These are phyloP conservation scores for Microtus agrestis DNA, from an alignment of 2,797 vertebrate species.

Conservation along the genomic window DNA sequence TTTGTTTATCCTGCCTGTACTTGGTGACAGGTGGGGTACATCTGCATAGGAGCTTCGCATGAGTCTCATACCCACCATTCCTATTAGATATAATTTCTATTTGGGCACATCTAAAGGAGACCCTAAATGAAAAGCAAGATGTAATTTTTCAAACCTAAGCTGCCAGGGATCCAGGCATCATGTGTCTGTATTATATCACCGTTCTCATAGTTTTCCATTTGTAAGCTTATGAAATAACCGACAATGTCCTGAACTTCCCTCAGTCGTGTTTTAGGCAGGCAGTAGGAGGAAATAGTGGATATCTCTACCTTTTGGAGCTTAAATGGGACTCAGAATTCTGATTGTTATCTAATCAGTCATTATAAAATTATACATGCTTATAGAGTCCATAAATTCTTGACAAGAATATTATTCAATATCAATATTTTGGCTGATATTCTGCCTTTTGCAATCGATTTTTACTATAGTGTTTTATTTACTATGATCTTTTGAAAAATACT, in stretches of 20 bases:
- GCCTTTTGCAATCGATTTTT: not conserved
- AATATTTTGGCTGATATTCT: not conserved
- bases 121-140: not conserved
- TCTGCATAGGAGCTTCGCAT: not conserved
- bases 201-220: not conserved
- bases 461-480: not conserved
- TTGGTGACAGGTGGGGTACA: not conserved
- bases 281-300: not conserved
- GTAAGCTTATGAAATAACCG: not conserved
- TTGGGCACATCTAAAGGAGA: not conserved
- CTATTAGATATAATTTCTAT: not conserved
- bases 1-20: not conserved
- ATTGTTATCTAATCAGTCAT: not conserved
- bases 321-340: not conserved
- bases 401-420: not conserved
- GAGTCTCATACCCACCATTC: not conserved
- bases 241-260: not conserved
- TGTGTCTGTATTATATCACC: not conserved
- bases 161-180: not conserved
- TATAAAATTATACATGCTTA: not conserved
- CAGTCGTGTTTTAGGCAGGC: not conserved
- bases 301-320: not conserved
- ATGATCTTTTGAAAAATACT: not conserved
- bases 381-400: not conserved
- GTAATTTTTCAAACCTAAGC: not conserved